Evolutionary conservation across 92 coral and sea anemone species (phyloP).

Genomic region (Blastomussa wellsi): DNA sequence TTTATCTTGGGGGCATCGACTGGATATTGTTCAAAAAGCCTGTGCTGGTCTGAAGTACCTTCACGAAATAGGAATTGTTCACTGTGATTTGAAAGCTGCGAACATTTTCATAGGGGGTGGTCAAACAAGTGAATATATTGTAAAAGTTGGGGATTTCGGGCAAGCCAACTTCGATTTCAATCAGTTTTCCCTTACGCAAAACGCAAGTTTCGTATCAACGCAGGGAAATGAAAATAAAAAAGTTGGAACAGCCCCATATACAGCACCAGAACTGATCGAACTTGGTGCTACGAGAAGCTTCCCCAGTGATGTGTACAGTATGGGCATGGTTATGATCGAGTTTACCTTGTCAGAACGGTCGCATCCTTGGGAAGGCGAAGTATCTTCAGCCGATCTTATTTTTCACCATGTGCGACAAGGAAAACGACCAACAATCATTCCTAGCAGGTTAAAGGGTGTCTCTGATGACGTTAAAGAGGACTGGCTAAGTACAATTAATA

Average conservation of each 20-base stretch:
- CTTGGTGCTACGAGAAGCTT: constrained; percentile 30
- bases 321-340: constrained; percentile 55
- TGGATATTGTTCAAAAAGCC: constrained; percentile 30
- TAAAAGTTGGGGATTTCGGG: constrained; percentile 55
- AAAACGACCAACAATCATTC: constrained; percentile 22
- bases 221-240: background rate
- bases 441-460: background rate
- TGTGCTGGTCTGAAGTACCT: constrained; percentile 40
- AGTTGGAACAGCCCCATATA: constrained; percentile 55
- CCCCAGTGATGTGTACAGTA: constrained; percentile 50
- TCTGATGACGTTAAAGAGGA: background rate
- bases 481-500: background rate
- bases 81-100: constrained; percentile 44
- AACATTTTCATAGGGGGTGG: constrained; percentile 43
- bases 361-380: constrained; percentile 59
- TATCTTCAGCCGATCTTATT: constrained; percentile 32
- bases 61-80: constrained; percentile 25
- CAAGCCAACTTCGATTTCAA: constrained; percentile 32
- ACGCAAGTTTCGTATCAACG: background rate
- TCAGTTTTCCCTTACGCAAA: constrained; percentile 35
- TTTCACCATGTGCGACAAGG: constrained; percentile 25
- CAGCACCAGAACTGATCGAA: constrained; percentile 46
- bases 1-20: constrained; percentile 39
- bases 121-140: background rate
- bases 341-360: constrained; percentile 39